Percentiles rank a stretch among this genome's conserved stretches.
Evolutionary conservation across 2,888 invertebrate species (phyloP).

Genomic region (Drosophila nr. perissopoda): DNA sequence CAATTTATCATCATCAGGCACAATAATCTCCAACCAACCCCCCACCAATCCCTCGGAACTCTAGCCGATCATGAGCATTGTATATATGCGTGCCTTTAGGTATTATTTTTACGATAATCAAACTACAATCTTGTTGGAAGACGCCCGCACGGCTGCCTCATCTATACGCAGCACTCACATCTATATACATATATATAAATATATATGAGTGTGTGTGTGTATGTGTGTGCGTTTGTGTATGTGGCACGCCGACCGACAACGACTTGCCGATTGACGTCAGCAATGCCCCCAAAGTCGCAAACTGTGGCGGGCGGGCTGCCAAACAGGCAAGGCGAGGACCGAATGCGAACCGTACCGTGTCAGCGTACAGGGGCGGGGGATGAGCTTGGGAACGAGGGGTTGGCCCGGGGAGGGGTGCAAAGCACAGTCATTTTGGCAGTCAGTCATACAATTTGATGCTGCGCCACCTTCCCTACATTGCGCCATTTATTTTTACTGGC

Average conservation of each 20-base stretch:
- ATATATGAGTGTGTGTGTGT: conserved; percentile 10
- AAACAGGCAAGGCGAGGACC: conserved; percentile 54
- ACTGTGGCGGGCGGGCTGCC: conserved; percentile 75
- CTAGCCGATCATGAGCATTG: conserved; percentile 6
- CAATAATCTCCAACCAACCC: conserved; percentile 6
- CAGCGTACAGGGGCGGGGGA: background rate
- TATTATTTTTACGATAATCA: conserved; percentile 65
- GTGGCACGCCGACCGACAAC: conserved; percentile 80
- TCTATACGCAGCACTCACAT: conserved; percentile 46
- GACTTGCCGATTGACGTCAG: conserved; percentile 84
- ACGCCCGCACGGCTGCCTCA: conserved; percentile 71
- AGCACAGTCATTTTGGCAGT: conserved; percentile 74
- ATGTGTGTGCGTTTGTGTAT: conserved; percentile 53
- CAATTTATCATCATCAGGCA: conserved; percentile 34
- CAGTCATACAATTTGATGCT: conserved; percentile 74
- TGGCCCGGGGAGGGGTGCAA: conserved; percentile 6
- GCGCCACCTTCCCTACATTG: conserved; percentile 44
- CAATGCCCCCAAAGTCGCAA: conserved; percentile 84
- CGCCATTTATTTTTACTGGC: conserved; percentile 9
- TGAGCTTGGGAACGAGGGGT: background rate
- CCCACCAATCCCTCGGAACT: background rate
- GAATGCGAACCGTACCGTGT: conserved; percentile 25
- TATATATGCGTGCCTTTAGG: conserved; percentile 49
- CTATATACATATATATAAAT: conserved; percentile 6
- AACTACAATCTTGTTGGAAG: conserved; percentile 54